phyloP scores from a whole-genome alignment of 2,113 vertebrate genomes.

The Otis tarda region DNA sequence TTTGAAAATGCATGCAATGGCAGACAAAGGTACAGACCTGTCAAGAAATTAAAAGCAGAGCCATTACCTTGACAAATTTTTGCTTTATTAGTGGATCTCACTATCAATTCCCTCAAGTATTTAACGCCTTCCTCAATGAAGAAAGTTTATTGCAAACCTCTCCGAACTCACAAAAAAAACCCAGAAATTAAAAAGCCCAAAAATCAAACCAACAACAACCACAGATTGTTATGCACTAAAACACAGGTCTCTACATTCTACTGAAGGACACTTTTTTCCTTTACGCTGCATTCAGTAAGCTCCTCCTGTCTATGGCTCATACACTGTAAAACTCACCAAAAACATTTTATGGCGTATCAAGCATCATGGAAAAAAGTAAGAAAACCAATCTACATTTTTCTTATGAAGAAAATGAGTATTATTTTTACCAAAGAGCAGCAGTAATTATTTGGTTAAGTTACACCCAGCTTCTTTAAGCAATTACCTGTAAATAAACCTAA shows the following conservation, averaged over 20 bases:
- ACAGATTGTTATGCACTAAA: neutral
- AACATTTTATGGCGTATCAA: neutral
- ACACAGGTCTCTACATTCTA: neutral
- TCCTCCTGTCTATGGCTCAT: neutral
- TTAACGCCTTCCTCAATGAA: neutral
- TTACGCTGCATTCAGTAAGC: neutral
- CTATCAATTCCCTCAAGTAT: neutral
- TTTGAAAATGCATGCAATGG: neutral
- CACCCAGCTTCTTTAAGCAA: neutral
- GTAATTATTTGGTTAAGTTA: neutral
- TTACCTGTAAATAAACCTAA: neutral
- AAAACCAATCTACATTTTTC: neutral
- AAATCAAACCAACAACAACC: neutral
- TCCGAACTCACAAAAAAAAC: neutral
- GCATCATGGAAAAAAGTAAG: neutral
- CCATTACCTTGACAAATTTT: neutral
- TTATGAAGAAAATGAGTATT: neutral
- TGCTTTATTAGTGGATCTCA: neutral
- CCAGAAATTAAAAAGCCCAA: too few species aligned
- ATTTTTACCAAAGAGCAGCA: neutral
- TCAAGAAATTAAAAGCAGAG: neutral
- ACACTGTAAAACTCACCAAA: neutral
- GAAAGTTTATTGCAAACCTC: neutral
- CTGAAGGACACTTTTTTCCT: neutral
- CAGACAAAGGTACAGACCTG: neutral